Percentiles rank a stretch among this genome's conserved stretches.
Evolutionary conservation across 2,113 vertebrate genomes (phyloP).

Genomic region (Gadus chalcogrammus): DNA sequence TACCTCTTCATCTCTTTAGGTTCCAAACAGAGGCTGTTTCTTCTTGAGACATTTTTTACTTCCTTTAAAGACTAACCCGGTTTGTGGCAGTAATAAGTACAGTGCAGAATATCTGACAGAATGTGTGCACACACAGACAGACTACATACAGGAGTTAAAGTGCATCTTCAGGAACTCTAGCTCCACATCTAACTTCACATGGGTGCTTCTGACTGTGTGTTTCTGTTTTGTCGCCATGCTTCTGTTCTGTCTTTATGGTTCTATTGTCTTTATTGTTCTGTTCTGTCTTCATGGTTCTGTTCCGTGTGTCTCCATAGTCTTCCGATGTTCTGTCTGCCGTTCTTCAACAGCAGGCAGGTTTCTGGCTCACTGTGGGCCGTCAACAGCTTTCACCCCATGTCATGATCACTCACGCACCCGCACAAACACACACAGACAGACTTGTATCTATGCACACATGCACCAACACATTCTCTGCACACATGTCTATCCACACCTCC

Average conservation of each 20-base stretch:
- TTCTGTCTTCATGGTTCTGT: constrained; percentile 28
- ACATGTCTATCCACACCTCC: not conserved
- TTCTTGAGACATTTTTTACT: too few relatives aligned
- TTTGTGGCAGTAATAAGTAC: too few relatives aligned
- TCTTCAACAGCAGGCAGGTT: constrained; percentile 70
- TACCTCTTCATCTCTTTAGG: too few relatives aligned
- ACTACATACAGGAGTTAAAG: too few relatives aligned
- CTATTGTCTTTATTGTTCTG: constrained; percentile 35
- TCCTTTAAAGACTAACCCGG: too few relatives aligned
- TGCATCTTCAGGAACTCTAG: too few relatives aligned
- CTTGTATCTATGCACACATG: constrained; percentile 1
- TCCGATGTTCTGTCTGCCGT: constrained; percentile 62
- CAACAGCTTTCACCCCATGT: constrained; percentile 25
- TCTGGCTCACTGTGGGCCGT: constrained; percentile 38
- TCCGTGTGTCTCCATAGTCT: constrained; percentile 52
- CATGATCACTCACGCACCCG: constrained; percentile 15
- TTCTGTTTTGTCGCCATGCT: not conserved
- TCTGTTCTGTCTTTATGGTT: not conserved
- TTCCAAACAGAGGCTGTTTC: too few relatives aligned
- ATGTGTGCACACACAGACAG: too few relatives aligned
- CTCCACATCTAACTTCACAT: too few relatives aligned
- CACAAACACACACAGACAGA: constrained; percentile 11
- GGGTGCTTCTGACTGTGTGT: too few relatives aligned
- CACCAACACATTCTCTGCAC: not conserved
- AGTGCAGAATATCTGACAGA: too few relatives aligned